Conservation (phyloP, 2,888 invertebrate genomes). For the Corythucha ciliata region DNA sequence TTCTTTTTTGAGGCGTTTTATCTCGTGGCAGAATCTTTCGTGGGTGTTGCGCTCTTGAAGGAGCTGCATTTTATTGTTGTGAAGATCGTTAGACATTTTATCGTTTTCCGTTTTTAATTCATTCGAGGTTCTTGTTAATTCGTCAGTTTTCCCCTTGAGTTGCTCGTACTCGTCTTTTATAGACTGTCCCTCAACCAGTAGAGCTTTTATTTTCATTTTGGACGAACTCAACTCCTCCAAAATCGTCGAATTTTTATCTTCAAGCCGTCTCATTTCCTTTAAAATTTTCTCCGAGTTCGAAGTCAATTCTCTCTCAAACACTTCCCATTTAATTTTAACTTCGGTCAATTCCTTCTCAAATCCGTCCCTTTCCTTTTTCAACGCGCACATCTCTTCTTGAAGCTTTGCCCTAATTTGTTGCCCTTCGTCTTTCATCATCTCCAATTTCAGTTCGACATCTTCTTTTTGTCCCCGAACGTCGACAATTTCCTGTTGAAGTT, state of each 20-base stretch:
- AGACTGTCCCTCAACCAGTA: background rate
- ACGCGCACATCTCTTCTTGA: slow-evolving; percentile 1
- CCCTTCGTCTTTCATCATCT: background rate
- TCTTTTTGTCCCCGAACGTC: background rate
- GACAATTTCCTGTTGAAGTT: slow-evolving; percentile 11
- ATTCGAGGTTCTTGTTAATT: background rate
- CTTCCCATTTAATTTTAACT: slow-evolving; percentile 9
- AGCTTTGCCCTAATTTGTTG: background rate
- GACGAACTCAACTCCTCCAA: background rate
- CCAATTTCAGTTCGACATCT: background rate
- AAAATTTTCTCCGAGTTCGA: slow-evolving; percentile 15
- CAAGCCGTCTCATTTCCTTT: slow-evolving; percentile 15
- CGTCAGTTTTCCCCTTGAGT: background rate
- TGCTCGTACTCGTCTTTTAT: slow-evolving; percentile 7
- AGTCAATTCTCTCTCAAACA: slow-evolving; percentile 12
- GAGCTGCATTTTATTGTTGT: slow-evolving; percentile 17
- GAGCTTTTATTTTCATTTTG: slow-evolving; percentile 1
- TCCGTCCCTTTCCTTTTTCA: slow-evolving; percentile 1
- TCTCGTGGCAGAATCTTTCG: slow-evolving; percentile 14
- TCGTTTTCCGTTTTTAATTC: slow-evolving; percentile 13
- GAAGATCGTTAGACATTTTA: slow-evolving; percentile 12
- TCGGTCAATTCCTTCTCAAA: slow-evolving; percentile 4
- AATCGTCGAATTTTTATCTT: slow-evolving; percentile 12
- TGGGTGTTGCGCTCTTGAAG: slow-evolving; percentile 19
- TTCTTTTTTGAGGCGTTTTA: slow-evolving; percentile 15